phyloP scores from a whole-genome alignment of 2,113 vertebrate species.

The Pungitius pungitius region DNA sequence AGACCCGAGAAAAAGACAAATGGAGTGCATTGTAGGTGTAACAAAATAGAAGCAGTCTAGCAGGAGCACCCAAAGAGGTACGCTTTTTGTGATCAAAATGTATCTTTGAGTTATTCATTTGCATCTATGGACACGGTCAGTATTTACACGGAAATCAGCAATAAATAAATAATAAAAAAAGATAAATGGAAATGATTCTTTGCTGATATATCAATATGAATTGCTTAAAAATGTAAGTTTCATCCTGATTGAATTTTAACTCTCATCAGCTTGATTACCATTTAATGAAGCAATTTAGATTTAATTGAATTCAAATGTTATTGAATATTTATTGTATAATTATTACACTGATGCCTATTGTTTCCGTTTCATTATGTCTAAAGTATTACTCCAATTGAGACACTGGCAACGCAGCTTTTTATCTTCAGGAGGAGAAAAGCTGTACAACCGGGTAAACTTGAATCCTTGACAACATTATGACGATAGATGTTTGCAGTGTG shows the following conservation, averaged over 20 bases:
- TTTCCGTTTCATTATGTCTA: constrained; percentile 11
- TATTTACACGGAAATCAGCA: background rate
- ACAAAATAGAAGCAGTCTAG: background rate
- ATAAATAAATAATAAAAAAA: background rate
- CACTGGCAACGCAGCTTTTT: constrained; percentile 9
- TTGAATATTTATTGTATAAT: constrained; percentile 24
- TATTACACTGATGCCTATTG: constrained; percentile 17
- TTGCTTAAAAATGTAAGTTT: background rate
- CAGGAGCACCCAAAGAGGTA: background rate
- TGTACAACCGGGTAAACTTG: background rate
- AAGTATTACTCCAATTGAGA: constrained; percentile 8
- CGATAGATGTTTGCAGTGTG: too few relatives aligned
- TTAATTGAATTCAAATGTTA: constrained; percentile 3
- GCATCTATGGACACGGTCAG: background rate
- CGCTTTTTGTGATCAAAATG: background rate
- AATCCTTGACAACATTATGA: background rate
- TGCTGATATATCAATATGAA: background rate
- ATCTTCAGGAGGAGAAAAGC: background rate
- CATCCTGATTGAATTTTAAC: constrained; percentile 7
- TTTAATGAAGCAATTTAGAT: constrained; percentile 31
- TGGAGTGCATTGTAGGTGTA: background rate
- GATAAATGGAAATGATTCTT: background rate
- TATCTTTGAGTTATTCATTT: background rate
- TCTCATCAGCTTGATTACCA: constrained; percentile 1
- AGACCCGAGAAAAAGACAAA: background rate